A percentile compares a stretch with the other conserved stretches of the same genome.
Evolutionary conservation across 2,797 vertebrate genomes (phyloP).

Genomic region (Diceros bicornis): DNA sequence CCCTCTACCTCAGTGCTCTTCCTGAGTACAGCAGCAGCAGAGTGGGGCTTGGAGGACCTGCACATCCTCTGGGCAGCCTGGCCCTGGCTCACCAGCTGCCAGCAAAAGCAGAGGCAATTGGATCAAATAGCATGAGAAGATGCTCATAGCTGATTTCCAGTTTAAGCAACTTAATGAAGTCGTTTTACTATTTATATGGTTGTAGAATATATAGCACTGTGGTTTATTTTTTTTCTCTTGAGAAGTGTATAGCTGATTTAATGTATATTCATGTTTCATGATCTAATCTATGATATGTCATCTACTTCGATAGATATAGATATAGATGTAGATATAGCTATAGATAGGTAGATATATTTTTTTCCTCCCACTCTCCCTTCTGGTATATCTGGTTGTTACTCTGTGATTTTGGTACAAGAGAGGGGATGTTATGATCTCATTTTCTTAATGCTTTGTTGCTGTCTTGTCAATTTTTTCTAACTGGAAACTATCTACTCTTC

Average conservation of each 20-base stretch:
- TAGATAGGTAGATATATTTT: too few species aligned
- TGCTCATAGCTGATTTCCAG: background rate
- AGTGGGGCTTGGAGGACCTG: accelerated
- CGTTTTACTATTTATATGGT: background rate
- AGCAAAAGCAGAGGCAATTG: background rate
- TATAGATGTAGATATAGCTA: background rate
- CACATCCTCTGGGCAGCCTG: accelerated
- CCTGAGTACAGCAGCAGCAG: background rate
- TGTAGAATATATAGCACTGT: background rate
- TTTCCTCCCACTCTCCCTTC: background rate
- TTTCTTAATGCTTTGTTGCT: background rate
- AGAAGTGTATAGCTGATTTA: background rate
- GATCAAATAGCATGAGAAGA: background rate
- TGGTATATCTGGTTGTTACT: background rate
- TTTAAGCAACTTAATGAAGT: background rate
- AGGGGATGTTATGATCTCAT: background rate
- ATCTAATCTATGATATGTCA: background rate
- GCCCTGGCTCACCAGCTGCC: too few species aligned
- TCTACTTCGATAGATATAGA: background rate
- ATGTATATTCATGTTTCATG: background rate
- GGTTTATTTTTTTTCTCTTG: background rate
- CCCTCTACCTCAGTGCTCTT: background rate
- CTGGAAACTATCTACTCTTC: background rate
- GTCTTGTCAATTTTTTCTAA: background rate
- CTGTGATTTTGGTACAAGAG: background rate